Evolutionary conservation across 1,140 invertebrate genomes (phyloP), one percentile per base, ranked within the genome.

Genomic region (Parapsyche elsis): DNA sequence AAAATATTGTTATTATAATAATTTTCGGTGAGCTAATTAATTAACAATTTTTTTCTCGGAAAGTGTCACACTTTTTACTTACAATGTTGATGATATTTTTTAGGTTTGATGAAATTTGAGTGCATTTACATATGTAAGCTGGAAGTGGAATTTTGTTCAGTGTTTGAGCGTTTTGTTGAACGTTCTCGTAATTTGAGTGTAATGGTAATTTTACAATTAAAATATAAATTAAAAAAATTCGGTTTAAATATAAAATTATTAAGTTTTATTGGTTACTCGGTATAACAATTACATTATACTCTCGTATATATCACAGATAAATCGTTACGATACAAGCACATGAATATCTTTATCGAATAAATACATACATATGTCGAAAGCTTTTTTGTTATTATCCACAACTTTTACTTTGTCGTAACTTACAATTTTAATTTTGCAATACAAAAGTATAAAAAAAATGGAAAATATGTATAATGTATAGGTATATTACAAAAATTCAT

Each of bases 241-340:
- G 1, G 1, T 64, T 23, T 81, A 73, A 45, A 71, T 77, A 71
- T 81, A 81, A 78, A 81, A 81, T 81, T 71, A 75, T 81, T 61
- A 71, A 76, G 53, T 81, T 75, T 80, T 75, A 76, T 78, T 78
- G 53, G 19, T 79, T 76, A 61, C 76, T 75, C 64, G 67, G 71
- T 76, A 59, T 81, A 81, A 81, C 80, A 79, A 14, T 10, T 53
- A 74, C 46, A 75, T 73, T 74, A 75, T 76, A 80, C 53, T 74
- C 9, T 80, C 49, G 45, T 82, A 75, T 67, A 79, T 82, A 80
- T 80, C 81, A 82, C 81, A 82, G 81, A 82, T 80, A 78, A 82
- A 82, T 73, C 71, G 45, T 82, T 75, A 75, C 71, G 71, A 71
- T 71, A 71, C 71, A 74, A 57, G 73, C 24, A 75, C 49, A 53